Conservation (phyloP, 2,888 invertebrate species). For the Leuctra nigra region DNA sequence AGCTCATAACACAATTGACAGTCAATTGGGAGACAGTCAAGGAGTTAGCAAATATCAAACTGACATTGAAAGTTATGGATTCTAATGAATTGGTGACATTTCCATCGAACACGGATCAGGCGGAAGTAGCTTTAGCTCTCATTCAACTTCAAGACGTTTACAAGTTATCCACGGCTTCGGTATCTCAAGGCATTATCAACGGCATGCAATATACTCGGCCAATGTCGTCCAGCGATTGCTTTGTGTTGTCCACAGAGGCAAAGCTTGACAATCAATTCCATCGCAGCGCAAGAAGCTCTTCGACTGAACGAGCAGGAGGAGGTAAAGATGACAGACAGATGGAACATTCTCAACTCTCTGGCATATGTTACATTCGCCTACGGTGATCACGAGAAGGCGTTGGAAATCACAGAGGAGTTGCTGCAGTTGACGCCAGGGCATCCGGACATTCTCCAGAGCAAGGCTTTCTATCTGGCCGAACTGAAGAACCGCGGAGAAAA, state of each 20-base stretch:
- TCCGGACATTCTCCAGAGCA: background rate
- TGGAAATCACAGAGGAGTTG: background rate
- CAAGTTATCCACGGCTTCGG: conserved; percentile 44
- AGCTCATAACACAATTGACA: no score
- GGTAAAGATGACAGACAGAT: no score
- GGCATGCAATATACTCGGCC: conserved; percentile 32
- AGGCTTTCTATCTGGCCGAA: no score
- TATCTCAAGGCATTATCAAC: no score
- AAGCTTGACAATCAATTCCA: background rate
- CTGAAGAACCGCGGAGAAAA: no score
- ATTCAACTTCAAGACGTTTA: conserved; percentile 52
- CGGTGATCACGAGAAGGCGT: background rate
- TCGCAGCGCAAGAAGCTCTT: background rate
- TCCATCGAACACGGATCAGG: background rate
- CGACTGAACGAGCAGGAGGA: background rate
- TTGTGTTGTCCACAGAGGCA: background rate
- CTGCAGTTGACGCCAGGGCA: background rate
- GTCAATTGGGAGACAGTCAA: no score
- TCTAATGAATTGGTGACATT: no score
- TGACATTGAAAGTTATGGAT: no score
- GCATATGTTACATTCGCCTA: background rate
- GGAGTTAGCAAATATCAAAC: no score
- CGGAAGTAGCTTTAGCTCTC: no score
- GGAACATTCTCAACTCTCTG: background rate
- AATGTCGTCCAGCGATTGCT: conserved; percentile 29